phyloP scores from a whole-genome alignment of 1,140 invertebrate species.

The Drosophila eugracilis region DNA sequence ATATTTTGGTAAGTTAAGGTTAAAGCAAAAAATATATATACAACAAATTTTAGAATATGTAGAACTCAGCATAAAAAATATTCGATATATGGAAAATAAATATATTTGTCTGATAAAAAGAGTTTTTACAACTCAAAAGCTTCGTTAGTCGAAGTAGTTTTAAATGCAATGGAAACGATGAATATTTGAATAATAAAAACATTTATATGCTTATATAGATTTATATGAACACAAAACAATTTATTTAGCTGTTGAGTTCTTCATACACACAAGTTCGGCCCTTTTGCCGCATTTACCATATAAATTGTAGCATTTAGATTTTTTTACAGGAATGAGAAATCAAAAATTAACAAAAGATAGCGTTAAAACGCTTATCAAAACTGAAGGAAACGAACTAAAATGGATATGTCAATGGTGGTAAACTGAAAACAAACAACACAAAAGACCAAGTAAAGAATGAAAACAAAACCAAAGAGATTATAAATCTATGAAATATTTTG shows the following conservation, averaged over 20 bases:
- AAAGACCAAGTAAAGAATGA: slow-evolving; percentile 33
- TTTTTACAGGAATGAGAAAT: slow-evolving; percentile 75
- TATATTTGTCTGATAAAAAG: slow-evolving; percentile 8
- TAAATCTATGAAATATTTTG: slow-evolving; percentile 60
- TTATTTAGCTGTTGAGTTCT: slow-evolving; percentile 60
- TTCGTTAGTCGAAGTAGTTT: background rate
- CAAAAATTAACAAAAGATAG: slow-evolving; percentile 56
- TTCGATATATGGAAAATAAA: background rate
- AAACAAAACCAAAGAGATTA: slow-evolving; percentile 35
- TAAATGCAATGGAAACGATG: background rate
- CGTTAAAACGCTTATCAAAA: slow-evolving; percentile 57
- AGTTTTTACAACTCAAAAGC: background rate
- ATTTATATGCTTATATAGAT: no score
- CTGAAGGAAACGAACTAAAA: slow-evolving; percentile 65
- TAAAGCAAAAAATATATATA: slow-evolving; percentile 18
- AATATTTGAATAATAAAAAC: no score
- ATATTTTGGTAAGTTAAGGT: slow-evolving; percentile 78
- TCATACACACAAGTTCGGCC: slow-evolving; percentile 42
- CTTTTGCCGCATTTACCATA: slow-evolving; percentile 55
- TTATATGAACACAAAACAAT: no score
- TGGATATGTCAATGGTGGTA: slow-evolving; percentile 70
- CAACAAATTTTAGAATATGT: slow-evolving; percentile 17
- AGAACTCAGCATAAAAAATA: slow-evolving; percentile 25
- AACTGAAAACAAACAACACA: slow-evolving; percentile 52
- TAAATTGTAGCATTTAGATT: slow-evolving; percentile 76